Conservation (phyloP, 1,140 invertebrate species). For the Drosophila subobscura region DNA sequence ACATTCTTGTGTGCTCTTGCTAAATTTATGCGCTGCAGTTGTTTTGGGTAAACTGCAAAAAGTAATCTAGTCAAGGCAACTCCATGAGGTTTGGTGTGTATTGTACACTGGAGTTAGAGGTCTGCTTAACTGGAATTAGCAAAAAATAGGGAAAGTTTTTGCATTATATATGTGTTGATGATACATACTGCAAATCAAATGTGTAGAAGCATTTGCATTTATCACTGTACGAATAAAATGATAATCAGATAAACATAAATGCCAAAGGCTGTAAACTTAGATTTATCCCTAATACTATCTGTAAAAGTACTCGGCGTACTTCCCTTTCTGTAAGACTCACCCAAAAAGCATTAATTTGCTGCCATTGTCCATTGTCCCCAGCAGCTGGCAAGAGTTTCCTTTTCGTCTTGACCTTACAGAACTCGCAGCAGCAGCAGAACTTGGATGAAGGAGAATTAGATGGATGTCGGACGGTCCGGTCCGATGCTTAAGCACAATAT, state of each 20-base stretch:
- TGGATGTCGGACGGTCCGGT: background rate
- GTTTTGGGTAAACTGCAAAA: slow-evolving; percentile 59
- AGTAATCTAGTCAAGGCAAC: slow-evolving; percentile 29
- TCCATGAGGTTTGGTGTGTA: background rate
- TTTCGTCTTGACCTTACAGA: slow-evolving; percentile 1
- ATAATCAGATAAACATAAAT: too few species aligned
- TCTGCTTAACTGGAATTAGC: too few species aligned
- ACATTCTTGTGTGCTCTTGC: slow-evolving; percentile 30
- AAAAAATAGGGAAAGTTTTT: background rate
- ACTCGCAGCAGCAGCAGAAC: background rate
- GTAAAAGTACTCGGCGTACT: background rate
- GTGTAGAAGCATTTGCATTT: too few species aligned
- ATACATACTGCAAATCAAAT: too few species aligned
- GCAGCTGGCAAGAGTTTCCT: slow-evolving; percentile 12
- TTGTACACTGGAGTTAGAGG: slow-evolving; percentile 28
- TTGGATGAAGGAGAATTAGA: background rate
- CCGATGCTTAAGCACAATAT: slow-evolving; percentile 49
- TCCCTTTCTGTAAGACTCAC: background rate
- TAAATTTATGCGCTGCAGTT: slow-evolving; percentile 75
- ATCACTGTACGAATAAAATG: too few species aligned
- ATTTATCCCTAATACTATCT: too few species aligned
- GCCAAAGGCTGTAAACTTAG: too few species aligned
- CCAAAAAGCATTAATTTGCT: slow-evolving; percentile 6
- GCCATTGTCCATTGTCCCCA: slow-evolving; percentile 14
- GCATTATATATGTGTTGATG: too few species aligned